Evolutionary conservation across 2,888 invertebrate species (phyloP).

Genomic region (Eilema depressum): DNA sequence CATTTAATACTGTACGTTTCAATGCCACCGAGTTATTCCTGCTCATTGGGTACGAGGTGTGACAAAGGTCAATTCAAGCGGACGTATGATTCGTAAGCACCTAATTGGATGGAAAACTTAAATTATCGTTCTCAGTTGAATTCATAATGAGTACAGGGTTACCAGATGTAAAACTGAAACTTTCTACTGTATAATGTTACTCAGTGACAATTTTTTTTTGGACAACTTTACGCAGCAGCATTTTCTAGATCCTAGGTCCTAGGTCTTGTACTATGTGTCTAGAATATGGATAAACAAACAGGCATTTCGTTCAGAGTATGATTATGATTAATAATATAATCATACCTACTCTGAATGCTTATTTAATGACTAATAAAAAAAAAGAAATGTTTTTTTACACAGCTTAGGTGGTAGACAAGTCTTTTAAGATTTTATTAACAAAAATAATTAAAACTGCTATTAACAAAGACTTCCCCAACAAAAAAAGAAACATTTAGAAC

Average conservation of each 20-base stretch:
- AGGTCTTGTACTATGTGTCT: not conserved
- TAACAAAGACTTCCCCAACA: not conserved
- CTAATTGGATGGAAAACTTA: slow-evolving; percentile 51
- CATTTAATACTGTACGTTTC: slow-evolving; percentile 20
- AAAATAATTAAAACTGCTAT: not conserved
- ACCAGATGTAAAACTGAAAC: not conserved
- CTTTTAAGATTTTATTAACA: no score
- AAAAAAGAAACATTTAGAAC: slow-evolving; percentile 1
- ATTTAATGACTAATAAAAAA: no score
- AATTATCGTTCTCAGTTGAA: slow-evolving; percentile 29
- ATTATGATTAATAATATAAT: no score
- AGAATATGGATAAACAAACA: no score
- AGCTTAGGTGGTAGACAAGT: no score
- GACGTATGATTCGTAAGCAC: slow-evolving; percentile 43
- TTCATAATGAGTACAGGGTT: slow-evolving; percentile 1
- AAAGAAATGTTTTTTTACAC: no score
- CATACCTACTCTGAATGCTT: no score
- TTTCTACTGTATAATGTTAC: not conserved
- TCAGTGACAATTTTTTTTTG: not conserved
- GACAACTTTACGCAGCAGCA: not conserved
- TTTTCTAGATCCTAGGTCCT: not conserved
- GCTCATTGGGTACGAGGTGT: slow-evolving; percentile 41
- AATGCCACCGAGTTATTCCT: slow-evolving; percentile 42
- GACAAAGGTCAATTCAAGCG: slow-evolving; percentile 48
- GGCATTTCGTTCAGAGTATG: no score